Evolutionary conservation across 1,140 invertebrate species (phyloP), one percentile per base, ranked within the genome.

Genomic region (Polypedilum pembai): DNA sequence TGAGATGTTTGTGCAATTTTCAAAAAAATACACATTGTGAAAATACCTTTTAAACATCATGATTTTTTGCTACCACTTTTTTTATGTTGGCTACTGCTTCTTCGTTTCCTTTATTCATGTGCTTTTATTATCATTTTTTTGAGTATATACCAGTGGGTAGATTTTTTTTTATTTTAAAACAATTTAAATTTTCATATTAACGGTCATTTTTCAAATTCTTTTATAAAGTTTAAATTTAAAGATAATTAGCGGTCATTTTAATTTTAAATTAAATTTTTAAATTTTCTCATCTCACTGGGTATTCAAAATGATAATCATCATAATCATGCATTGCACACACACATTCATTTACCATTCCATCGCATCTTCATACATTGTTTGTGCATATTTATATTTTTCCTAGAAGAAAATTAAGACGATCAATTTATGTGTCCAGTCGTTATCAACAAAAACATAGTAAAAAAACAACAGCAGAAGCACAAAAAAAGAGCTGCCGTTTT

Each of bases 1-100:
- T 56, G 45, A 69, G 10, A 69, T 69, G 17, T 69, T 69, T 69
- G 65, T 69, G 18, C 65, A 69, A 69, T 69, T 69, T 69, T 69
- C 3, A 20, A 20, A 18, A 69, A 21, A 18, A 18, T 7, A 20
- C 17, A 69, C 17, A 69, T n/a, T 8, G 18, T 18, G 17, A 69
- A 20, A 69, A 18, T 18, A 21, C 2, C 10, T 69, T 69, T 69
- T 69, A 69, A 69, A 20, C 65, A 69, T 69, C 65, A 18, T 21
- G 8, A 4, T 56, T 33, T 33, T 12, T n/a, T 56, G 45, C 45
- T 56, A n/a, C 45, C 15, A 56, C 45, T 4, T n/a, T 56, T n/a
- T 56, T 56, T 56, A n/a, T 15, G 10, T 33, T 33, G 24, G 24
- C 24, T 56, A 56, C 45, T 56, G 5, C 45, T n/a, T 56, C 12